Evolutionary conservation across 2,113 vertebrate genomes (phyloP), one percentile per base, ranked within the genome.

Genomic region (Dinomys branickii): DNA sequence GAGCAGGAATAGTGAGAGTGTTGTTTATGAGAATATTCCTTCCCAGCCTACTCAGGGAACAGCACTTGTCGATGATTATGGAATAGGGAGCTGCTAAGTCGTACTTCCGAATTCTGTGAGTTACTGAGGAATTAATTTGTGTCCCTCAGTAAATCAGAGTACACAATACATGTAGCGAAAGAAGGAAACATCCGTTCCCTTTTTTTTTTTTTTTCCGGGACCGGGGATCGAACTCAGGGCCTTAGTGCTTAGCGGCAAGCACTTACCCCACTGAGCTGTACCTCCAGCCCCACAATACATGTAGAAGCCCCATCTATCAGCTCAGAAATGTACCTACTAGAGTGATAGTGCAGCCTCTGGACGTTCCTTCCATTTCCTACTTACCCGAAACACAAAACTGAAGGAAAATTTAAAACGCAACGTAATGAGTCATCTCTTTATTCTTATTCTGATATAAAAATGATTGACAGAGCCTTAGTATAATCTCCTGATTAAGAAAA

Each of bases 1-100:
- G 0, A 41, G 4, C 12, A 1, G 8, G 4, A 85, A 4, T 3
- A 33, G 52, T 56, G 3, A 3, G 11, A 0, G 7, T 13, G 44
- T 30, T 83, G 22, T 71, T 47, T 54, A 35, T 41, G 1, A 69
- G 10, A 54, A 78, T 38, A 17, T 12, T 54, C 20, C n/a, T 20
- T 54, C 7, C 9, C 28, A 10, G 7, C 0, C 14, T 44, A 17
- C 71, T 65, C 3, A 38, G n/a, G 7, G 9, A 22, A 10, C 14
- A 4, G 22, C 28, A 19, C 28, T 12, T 6, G 33, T 24, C 50
- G 44, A 47, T 50, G 26, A 56, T 80, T 35, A 44, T 9, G 33
- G 17, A 19, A 22, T 22, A 38, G 11, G 24, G 24, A 26, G 20
- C 26, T 47, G 17, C 26, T 67, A 44, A 90, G 28, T 30, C 9